These are phyloP conservation scores for Caracal caracal DNA, from an alignment of 2,113 vertebrate species.

Conservation along the genomic window DNA sequence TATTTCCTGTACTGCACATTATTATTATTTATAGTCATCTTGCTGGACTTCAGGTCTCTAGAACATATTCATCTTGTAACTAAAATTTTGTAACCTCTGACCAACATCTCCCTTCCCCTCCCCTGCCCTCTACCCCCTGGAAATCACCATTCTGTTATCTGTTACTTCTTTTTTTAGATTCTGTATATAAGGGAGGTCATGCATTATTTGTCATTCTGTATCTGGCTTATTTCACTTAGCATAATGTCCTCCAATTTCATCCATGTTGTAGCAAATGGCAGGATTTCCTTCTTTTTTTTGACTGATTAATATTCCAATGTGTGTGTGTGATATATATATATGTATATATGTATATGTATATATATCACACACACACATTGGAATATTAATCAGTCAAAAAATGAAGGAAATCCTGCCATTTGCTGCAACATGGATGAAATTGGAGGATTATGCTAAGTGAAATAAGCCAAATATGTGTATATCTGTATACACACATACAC, in stretches of 20 bases:
- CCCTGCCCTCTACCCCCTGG: neutral
- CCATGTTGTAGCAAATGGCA: neutral
- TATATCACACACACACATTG: too few relatives aligned
- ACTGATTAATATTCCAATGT: neutral
- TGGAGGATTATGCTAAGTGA: too few relatives aligned
- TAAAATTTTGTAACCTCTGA: neutral
- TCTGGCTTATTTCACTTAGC: neutral
- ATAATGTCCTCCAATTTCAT: neutral
- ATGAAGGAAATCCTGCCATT: too few relatives aligned
- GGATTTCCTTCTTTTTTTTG: neutral
- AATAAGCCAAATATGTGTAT: too few relatives aligned
- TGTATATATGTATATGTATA: too few relatives aligned
- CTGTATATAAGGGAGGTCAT: neutral
- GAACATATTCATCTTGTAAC: neutral
- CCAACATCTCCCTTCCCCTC: neutral
- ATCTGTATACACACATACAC: too few relatives aligned
- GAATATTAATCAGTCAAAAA: too few relatives aligned
- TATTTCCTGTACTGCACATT: neutral
- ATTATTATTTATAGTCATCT: neutral
- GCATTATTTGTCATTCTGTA: neutral
- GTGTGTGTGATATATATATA: neutral
- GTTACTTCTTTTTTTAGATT: neutral
- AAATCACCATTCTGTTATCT: neutral
- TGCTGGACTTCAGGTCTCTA: neutral
- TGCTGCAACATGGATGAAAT: too few relatives aligned